Evolutionary conservation across 1,140 invertebrate genomes (phyloP).

Genomic region (Notospermus geniculatus): DNA sequence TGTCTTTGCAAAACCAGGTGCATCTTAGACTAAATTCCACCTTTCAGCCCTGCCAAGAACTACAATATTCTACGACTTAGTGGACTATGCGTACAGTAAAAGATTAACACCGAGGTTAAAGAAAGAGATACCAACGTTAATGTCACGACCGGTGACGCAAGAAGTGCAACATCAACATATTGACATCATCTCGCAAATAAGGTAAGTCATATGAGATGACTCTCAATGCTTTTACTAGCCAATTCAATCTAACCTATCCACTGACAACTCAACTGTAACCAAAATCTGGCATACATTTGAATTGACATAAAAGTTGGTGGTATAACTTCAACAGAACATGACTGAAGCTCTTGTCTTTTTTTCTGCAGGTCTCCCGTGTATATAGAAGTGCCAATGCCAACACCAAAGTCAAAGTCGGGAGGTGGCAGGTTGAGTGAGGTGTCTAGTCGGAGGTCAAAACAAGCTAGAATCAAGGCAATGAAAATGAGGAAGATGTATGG

Average conservation of each 20-base stretch:
- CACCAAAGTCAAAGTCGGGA: conserved; percentile 34
- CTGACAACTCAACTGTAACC: too few relatives aligned
- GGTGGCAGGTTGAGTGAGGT: conserved; percentile 28
- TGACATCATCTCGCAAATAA: conserved; percentile 43
- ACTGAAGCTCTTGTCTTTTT: conserved; percentile 14
- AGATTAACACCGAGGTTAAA: conserved; percentile 41
- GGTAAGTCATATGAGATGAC: too few relatives aligned
- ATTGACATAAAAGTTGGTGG: too few relatives aligned
- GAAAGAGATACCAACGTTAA: conserved; percentile 40
- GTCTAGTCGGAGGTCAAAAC: conserved; percentile 42
- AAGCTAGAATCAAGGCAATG: conserved; percentile 38
- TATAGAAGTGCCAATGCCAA: conserved; percentile 28
- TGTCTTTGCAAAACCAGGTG: conserved; percentile 11
- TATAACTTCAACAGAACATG: not conserved
- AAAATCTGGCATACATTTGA: too few relatives aligned
- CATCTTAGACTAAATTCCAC: conserved; percentile 13
- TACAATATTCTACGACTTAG: conserved; percentile 54
- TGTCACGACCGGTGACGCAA: conserved; percentile 42
- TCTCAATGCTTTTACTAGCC: not conserved
- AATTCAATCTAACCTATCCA: too few relatives aligned
- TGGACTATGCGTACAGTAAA: conserved; percentile 50
- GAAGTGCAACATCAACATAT: conserved; percentile 51
- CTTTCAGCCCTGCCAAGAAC: conserved; percentile 46
- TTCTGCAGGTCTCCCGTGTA: conserved; percentile 25
- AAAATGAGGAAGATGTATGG: conserved; percentile 50